Conservation (phyloP, 2,888 invertebrate genomes). For the Meiosimyza decipiens region DNA sequence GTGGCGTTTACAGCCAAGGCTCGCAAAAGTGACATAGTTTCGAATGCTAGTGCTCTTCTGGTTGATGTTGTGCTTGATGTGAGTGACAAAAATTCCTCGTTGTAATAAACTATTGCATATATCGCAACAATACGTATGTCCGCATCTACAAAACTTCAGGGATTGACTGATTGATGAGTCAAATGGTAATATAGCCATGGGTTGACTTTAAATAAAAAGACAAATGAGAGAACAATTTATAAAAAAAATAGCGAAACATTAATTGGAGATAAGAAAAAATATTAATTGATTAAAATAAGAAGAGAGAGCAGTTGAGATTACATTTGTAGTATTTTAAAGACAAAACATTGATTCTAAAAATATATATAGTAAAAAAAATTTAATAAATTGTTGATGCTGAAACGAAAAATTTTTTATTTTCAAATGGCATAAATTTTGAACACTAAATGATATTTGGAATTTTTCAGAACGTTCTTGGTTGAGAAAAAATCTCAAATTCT, state of each 20-base stretch:
- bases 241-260: slow-evolving; percentile 10
- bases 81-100: slow-evolving; percentile 29
- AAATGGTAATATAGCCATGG: slow-evolving; percentile 19
- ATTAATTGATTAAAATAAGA: too few relatives aligned
- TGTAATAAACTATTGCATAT: slow-evolving; percentile 38
- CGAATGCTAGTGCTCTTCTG: background rate
- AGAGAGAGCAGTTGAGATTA: too few relatives aligned
- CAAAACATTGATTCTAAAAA: too few relatives aligned
- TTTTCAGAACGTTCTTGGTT: too few relatives aligned
- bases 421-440: too few relatives aligned
- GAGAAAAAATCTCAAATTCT: too few relatives aligned
- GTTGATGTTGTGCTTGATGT: background rate
- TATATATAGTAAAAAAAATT: background rate
- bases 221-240: background rate
- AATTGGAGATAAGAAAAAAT: too few relatives aligned
- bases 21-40: slow-evolving; percentile 51
- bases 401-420: background rate
- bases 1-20: slow-evolving; percentile 47
- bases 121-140: slow-evolving; percentile 37
- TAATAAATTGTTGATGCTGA: background rate
- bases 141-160: slow-evolving; percentile 31
- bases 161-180: slow-evolving; percentile 30
- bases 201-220: background rate
- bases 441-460: too few relatives aligned
- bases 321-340: too few relatives aligned